Evolutionary conservation across 2,113 vertebrate genomes (phyloP).

Genomic region (Thomomys bottae): DNA sequence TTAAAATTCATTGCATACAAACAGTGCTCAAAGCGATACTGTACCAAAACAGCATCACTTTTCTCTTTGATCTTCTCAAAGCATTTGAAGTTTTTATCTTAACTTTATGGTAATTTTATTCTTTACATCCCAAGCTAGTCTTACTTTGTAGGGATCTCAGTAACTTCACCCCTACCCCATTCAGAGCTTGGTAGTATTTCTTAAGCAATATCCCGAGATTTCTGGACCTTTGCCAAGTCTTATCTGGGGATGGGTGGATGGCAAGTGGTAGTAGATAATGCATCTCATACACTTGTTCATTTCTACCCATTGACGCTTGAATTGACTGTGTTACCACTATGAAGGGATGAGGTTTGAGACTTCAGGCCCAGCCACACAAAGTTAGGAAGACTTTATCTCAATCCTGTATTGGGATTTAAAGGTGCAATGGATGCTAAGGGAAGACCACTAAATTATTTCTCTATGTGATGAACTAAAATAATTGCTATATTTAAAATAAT

Average conservation of each 20-base stretch:
- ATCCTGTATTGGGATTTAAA: slow-evolving; percentile 6
- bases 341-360: not conserved
- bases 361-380: too few species aligned
- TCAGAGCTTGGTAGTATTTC: not conserved
- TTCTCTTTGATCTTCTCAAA: not conserved
- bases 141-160: not conserved
- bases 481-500: slow-evolving; percentile 2
- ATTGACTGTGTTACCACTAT: not conserved
- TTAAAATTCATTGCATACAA: not conserved
- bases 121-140: not conserved
- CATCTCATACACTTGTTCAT: not conserved
- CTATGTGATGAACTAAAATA: not conserved
- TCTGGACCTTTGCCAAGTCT: not conserved
- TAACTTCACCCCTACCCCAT: not conserved
- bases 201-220: not conserved
- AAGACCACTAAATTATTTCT: slow-evolving; percentile 6
- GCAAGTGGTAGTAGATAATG: not conserved
- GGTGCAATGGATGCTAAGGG: not conserved
- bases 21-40: not conserved
- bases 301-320: not conserved
- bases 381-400: too few species aligned
- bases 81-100: not conserved
- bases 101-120: not conserved
- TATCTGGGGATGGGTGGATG: not conserved
- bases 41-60: not conserved